Percentiles rank a stretch among this genome's conserved stretches.
These are phyloP conservation scores for Brachyptera risi DNA, from an alignment of 2,888 invertebrate species.

Conservation along the genomic window DNA sequence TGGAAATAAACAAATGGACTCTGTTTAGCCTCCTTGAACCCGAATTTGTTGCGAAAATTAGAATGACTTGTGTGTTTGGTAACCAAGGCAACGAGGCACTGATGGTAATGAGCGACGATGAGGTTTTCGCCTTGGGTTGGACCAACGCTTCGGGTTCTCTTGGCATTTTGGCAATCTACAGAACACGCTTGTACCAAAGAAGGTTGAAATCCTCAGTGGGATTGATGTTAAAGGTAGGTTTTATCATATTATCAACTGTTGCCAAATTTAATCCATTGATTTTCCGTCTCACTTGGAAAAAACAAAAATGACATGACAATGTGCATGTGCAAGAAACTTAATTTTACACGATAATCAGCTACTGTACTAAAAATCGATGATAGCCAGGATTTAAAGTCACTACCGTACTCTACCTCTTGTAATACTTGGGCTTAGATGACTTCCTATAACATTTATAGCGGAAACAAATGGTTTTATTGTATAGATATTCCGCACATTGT, in stretches of 20 bases:
- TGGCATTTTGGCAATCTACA: constrained; percentile 51
- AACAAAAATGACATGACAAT: no score
- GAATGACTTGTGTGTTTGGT: constrained; percentile 54
- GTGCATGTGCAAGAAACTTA: no score
- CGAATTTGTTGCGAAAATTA: constrained; percentile 49
- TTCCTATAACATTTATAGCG: no score
- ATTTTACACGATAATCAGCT: no score
- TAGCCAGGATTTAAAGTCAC: no score
- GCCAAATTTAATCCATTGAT: neutral
- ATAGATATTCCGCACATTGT: no score
- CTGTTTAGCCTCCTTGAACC: constrained; percentile 53
- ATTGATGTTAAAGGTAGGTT: constrained; percentile 48
- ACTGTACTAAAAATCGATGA: no score
- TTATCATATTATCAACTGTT: neutral
- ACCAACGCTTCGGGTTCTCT: constrained; percentile 54
- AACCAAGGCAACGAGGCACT: constrained; percentile 56
- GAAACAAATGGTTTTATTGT: no score
- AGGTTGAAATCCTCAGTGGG: constrained; percentile 50
- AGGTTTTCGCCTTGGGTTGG: constrained; percentile 55
- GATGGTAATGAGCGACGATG: constrained; percentile 53
- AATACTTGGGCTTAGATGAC: no score
- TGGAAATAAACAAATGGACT: constrained; percentile 54
- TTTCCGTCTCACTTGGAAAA: no score
- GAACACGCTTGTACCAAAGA: constrained; percentile 50
- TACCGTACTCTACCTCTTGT: no score